These are phyloP conservation scores for Amazona finschi DNA, from an alignment of 2,797 vertebrate genomes.

Conservation along the genomic window DNA sequence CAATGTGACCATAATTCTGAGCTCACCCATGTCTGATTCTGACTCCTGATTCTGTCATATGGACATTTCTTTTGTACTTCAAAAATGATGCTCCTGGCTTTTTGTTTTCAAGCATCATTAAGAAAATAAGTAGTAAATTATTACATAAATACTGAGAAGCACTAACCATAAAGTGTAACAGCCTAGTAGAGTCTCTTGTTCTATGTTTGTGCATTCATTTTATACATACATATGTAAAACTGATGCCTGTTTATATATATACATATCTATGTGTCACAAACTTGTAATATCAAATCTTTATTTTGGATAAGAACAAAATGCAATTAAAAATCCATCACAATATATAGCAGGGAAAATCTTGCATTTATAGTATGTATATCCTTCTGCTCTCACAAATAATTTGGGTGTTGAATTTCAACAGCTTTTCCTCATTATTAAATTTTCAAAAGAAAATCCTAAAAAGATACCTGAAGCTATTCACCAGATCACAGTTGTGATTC, in stretches of 20 bases:
- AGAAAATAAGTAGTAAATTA: background rate
- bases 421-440: slow-evolving; percentile 31
- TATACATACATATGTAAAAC: background rate
- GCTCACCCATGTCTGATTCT: background rate
- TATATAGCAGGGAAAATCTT: background rate
- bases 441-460: slow-evolving; percentile 22
- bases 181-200: background rate
- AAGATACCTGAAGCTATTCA: slow-evolving; percentile 23
- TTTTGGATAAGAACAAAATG: background rate
- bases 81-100: background rate
- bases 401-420: slow-evolving; percentile 5
- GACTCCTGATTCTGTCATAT: background rate
- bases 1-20: background rate
- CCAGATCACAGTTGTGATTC: background rate
- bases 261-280: background rate
- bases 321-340: slow-evolving; percentile 17
- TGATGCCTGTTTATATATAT: background rate
- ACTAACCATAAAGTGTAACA: background rate
- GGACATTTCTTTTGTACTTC: background rate
- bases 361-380: background rate
- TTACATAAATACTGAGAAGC: background rate
- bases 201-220: background rate
- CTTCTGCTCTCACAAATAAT: slow-evolving; percentile 32
- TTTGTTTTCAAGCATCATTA: background rate
- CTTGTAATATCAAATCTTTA: background rate